phyloP scores from a whole-genome alignment of 1,140 invertebrate genomes.

The Charaxes varanes region DNA sequence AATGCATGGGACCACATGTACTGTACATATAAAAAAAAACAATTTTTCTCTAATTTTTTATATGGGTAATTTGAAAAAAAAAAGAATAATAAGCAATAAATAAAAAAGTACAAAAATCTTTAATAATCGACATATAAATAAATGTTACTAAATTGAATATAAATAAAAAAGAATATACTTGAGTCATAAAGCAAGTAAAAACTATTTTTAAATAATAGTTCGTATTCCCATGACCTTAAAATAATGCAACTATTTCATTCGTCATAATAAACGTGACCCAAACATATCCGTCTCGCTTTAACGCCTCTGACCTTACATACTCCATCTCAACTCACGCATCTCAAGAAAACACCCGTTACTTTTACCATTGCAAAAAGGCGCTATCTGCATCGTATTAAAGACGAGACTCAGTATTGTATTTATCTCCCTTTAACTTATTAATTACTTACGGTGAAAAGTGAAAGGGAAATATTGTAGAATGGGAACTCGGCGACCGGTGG shows the following conservation, averaged over 20 bases:
- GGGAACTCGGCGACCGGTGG: slow-evolving; percentile 44
- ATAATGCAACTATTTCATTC: slow-evolving; percentile 35
- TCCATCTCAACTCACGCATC: slow-evolving; percentile 57
- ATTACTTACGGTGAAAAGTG: slow-evolving; percentile 1
- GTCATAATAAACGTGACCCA: slow-evolving; percentile 53
- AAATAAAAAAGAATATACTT: neutral
- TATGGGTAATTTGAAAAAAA: no score
- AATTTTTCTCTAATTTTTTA: no score
- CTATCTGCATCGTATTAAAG: slow-evolving; percentile 46
- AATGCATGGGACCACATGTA: no score
- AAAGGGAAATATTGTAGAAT: slow-evolving; percentile 25
- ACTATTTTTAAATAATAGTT: slow-evolving; percentile 12
- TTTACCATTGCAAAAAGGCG: slow-evolving; percentile 70
- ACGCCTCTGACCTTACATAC: slow-evolving; percentile 28
- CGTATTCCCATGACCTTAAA: slow-evolving; percentile 47
- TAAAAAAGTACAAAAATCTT: no score
- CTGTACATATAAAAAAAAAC: no score
- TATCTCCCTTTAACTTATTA: slow-evolving; percentile 29
- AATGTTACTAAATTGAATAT: no score
- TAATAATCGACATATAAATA: no score
- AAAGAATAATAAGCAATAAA: no score
- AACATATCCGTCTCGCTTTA: slow-evolving; percentile 34
- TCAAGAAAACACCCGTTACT: slow-evolving; percentile 70
- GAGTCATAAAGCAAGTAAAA: slow-evolving; percentile 5
- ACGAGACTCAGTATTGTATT: slow-evolving; percentile 8